Percentiles rank a stretch among this genome's conserved stretches.
phyloP scores from a whole-genome alignment of 2,888 invertebrate genomes.

The Leptinotarsa peninsularis region DNA sequence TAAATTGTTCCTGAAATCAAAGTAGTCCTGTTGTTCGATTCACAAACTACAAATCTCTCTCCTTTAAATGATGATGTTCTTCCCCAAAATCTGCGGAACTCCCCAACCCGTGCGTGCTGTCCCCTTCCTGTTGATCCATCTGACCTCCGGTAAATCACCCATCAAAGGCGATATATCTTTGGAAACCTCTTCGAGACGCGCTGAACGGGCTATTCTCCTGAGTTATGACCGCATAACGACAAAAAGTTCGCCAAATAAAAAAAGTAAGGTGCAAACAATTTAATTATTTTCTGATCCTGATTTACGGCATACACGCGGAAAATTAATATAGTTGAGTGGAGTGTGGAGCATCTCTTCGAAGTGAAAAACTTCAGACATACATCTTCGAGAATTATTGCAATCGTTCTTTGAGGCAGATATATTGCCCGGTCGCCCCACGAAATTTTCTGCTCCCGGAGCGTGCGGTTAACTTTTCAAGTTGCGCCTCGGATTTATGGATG shows the following conservation, averaged over 20 bases:
- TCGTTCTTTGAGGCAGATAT: constrained; percentile 41
- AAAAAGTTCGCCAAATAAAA: constrained; percentile 31
- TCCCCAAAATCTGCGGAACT: not conserved
- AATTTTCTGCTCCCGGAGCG: constrained; percentile 24
- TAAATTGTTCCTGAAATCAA: no score
- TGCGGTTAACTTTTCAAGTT: constrained; percentile 23
- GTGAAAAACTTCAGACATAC: constrained; percentile 43
- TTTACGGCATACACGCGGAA: constrained; percentile 18
- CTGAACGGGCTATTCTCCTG: constrained; percentile 33
- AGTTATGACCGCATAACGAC: constrained; percentile 29
- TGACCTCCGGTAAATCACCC: constrained; percentile 13
- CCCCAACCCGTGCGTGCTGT: not conserved
- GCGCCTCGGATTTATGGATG: constrained; percentile 38
- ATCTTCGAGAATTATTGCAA: constrained; percentile 43
- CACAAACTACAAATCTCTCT: no score
- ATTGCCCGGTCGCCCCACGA: constrained; percentile 29
- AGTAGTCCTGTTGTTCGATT: no score
- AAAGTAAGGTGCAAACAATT: constrained; percentile 40
- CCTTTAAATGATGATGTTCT: not conserved
- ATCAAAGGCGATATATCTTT: constrained; percentile 10
- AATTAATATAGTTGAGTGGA: constrained; percentile 29
- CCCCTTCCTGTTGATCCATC: constrained; percentile 1
- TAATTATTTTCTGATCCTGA: constrained; percentile 33
- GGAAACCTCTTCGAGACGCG: constrained; percentile 1
- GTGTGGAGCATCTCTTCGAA: constrained; percentile 23